phyloP scores from a whole-genome alignment of 1,140 invertebrate species.

The Acyrthosiphon pisum region DNA sequence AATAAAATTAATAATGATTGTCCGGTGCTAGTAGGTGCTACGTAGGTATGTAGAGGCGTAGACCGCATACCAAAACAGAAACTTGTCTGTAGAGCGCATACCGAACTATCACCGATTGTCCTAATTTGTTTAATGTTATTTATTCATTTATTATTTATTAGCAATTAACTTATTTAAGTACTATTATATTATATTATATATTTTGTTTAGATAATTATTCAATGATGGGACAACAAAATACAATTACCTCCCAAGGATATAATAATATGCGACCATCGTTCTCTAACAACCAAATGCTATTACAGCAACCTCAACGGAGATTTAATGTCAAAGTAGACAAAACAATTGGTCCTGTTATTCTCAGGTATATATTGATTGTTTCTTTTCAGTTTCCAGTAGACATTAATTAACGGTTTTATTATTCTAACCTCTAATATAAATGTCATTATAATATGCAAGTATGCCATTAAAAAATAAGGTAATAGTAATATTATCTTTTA shows the following conservation, averaged over 20 bases:
- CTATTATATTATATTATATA: not conserved
- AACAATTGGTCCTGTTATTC: slow-evolving; percentile 53
- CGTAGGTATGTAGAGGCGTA: no score
- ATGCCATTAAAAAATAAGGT: not conserved
- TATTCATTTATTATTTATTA: not conserved
- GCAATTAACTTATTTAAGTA: not conserved
- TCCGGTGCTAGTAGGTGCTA: no score
- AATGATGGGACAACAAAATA: slow-evolving; percentile 29
- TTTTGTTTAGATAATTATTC: slow-evolving; percentile 46
- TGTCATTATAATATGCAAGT: no score
- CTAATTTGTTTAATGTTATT: not conserved
- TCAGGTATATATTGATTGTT: slow-evolving; percentile 22
- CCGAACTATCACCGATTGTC: no score
- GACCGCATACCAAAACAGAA: no score
- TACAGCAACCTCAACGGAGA: slow-evolving; percentile 44
- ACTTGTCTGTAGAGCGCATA: no score
- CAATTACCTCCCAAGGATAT: slow-evolving; percentile 16
- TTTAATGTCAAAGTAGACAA: slow-evolving; percentile 50
- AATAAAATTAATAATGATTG: not conserved
- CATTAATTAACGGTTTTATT: not conserved
- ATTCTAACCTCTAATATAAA: not conserved
- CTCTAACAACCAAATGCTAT: slow-evolving; percentile 19
- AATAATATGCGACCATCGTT: slow-evolving; percentile 21
- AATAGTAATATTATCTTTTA: not conserved
- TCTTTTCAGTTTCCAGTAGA: no score